These are phyloP conservation scores for Allygus modestus DNA, from an alignment of 2,888 invertebrate genomes.

Conservation along the genomic window DNA sequence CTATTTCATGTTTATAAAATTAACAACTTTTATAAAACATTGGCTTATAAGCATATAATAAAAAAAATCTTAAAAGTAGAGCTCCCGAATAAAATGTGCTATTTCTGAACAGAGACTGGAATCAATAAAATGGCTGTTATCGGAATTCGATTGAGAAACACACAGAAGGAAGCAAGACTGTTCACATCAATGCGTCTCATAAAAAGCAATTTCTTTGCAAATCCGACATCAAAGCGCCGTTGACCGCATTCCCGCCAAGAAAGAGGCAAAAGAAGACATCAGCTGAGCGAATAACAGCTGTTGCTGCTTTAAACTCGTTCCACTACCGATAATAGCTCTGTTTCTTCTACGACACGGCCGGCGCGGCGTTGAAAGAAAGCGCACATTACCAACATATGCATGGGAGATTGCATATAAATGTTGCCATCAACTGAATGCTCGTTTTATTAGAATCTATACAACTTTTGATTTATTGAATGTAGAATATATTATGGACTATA, in stretches of 20 bases:
- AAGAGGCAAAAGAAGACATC: conserved; percentile 24
- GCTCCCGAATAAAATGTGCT: too few species aligned
- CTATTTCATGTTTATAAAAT: too few species aligned
- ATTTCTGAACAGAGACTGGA: neutral
- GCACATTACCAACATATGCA: too few species aligned
- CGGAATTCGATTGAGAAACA: conserved; percentile 36
- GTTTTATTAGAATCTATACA: too few species aligned
- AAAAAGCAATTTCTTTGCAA: conserved; percentile 54
- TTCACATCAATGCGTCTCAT: conserved; percentile 37
- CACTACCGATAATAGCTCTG: neutral
- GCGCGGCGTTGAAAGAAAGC: neutral
- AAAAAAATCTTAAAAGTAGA: too few species aligned
- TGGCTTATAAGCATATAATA: too few species aligned
- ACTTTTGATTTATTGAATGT: too few species aligned
- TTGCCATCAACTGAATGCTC: too few species aligned
- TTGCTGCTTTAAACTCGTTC: conserved; percentile 11
- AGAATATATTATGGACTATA: too few species aligned
- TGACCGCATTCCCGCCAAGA: conserved; percentile 46
- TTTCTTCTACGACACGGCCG: neutral
- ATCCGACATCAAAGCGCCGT: conserved; percentile 45
- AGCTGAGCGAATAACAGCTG: conserved; percentile 40
- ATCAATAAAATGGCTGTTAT: neutral
- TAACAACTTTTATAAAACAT: too few species aligned
- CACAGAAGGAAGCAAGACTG: conserved; percentile 20
- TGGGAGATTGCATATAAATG: too few species aligned